Evolutionary conservation across 2,113 vertebrate species (phyloP).

Genomic region (Hiodon tergisus): DNA sequence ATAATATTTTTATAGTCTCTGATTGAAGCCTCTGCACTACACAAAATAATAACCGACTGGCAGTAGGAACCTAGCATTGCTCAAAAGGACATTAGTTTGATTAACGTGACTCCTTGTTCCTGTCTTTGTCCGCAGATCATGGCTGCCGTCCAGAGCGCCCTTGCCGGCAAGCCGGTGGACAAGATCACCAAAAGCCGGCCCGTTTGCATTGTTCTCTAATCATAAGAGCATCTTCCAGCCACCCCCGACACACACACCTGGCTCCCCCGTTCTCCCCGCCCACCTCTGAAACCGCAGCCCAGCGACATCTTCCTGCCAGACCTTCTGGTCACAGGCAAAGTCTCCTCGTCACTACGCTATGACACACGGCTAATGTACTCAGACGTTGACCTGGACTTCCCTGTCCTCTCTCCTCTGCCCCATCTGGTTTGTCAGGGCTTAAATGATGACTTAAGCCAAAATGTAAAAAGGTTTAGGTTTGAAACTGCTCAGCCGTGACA

Average conservation of each 20-base stretch:
- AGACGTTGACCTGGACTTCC: constrained; percentile 6
- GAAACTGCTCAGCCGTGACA: constrained; percentile 44
- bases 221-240: background rate
- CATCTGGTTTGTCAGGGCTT: constrained; percentile 38
- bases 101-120: background rate
- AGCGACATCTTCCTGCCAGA: no score
- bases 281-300: no score
- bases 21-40: no score
- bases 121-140: constrained; percentile 65
- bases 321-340: background rate
- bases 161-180: constrained; percentile 70
- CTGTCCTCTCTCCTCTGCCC: constrained; percentile 30
- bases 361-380: background rate
- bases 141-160: constrained; percentile 66
- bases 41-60: no score
- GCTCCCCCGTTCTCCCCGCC: no score
- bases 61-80: no score
- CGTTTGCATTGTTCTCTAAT: constrained; percentile 81
- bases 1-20: no score
- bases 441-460: constrained; percentile 55
- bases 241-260: background rate
- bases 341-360: background rate
- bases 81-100: no score
- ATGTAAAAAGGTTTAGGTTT: constrained; percentile 45
- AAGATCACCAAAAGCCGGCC: constrained; percentile 84